Evolutionary conservation across 2,113 vertebrate genomes (phyloP), one percentile per base, ranked within the genome.

Genomic region (Myiozetetes cayanensis): DNA sequence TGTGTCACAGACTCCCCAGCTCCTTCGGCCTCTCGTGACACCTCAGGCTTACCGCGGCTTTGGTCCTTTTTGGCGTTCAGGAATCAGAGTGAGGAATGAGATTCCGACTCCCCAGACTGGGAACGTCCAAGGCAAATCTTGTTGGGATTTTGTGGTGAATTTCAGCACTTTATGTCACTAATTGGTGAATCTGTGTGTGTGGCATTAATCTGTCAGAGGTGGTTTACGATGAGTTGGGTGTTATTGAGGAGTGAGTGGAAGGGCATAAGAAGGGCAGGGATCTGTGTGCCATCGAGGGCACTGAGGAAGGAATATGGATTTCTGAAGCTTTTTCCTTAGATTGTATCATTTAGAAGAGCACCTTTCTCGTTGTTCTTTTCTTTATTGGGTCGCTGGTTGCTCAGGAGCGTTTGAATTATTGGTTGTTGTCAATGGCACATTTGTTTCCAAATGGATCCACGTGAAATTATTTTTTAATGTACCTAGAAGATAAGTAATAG

Each of bases 61-160:
- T 70, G 37, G 44, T 61, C 27, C 72, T 96, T 96, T 95, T 33
- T 96, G 86, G 76, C 96, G 89, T 87, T 96, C 74, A 95, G 95
- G 85, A 88, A 72, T 59, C 74, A 63, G 50, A 59, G 9, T 7
- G 15, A 76, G 56, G 89, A 86, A 65, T 65, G 90, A 77, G 82
- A 77, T 92, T 72, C 55, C n/a, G 76, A 15, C 87, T 75, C 90
- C 43, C 73, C 67, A 67, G 41, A 41, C 66, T 94, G 66, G 65
- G 86, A 95, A 7, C 43, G 63, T 86, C 76, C 27, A 23, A 78
- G 85, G 62, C 86, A 82, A 59, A 80, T 74, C 71, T 68, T 80
- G 44, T 28, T 90, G 74, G 73, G 71, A 12, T 47, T 65, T n/a
- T 41, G 23, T n/a, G 67, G 31, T 18, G 10, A 16, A 23, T n/a